Evolutionary conservation across 2,888 invertebrate genomes (phyloP), one percentile per base, ranked within the genome.

Genomic region (Philereme vetulata): DNA sequence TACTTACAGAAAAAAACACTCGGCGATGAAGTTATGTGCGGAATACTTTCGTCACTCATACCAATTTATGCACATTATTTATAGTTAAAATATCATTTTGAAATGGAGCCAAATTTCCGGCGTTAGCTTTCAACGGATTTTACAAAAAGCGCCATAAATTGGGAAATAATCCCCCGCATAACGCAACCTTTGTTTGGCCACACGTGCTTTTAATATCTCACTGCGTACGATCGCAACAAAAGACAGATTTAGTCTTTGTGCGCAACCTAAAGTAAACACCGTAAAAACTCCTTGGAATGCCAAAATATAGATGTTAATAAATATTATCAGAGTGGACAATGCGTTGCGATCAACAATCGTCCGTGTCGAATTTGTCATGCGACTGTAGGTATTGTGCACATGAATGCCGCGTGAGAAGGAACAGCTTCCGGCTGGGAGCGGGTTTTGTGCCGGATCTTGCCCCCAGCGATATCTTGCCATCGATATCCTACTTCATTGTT

Each of bases 81-180:
- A 90, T 88, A 90, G 85, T 86, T 81, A 84, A 87, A 87, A 86
- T 84, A 88, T 91, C 82, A 90, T 91, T 90, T 74, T 92, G 92
- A 91, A 92, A 86, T 88, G 85, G 89, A 91, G 92, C 92, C 92
- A 92, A 92, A 90, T 91, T 85, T 91, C 92, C 92, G 88, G 88
- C 74, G 81, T 54, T 70, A 81, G 88, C 86, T 90, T 90, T 89
- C 88, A 88, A 83, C 90, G 80, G 84, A 86, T 86, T 86, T 88
- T 85, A 89, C 89, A 92, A 91, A 92, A 92, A 91, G 90, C 82
- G 83, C 89, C 85, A 92, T 91, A 91, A 92, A 92, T 92, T 91
- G 92, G 90, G 90, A 88, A 90, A 92, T 92, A 91, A 92, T 92
- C 92, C 88, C 85, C 92, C 91, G 88, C 91, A 92, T 90, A 91